Percentiles rank a stretch among this genome's conserved stretches.
Evolutionary conservation across 2,113 vertebrate genomes (phyloP).

Genomic region (Lagenorhynchus albirostris): DNA sequence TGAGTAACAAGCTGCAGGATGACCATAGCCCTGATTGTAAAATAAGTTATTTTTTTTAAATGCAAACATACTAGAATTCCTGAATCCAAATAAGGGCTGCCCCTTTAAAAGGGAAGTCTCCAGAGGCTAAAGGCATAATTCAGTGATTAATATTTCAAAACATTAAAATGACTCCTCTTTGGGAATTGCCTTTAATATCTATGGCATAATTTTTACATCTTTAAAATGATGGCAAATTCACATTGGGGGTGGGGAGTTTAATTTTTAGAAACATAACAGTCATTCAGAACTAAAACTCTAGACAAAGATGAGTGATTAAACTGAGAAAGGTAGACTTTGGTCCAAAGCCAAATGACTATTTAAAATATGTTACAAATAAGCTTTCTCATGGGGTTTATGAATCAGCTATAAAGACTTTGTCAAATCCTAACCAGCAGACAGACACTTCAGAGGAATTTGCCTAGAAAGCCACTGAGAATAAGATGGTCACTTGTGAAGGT

Average conservation of each 20-base stretch:
- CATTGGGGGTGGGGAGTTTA: not conserved
- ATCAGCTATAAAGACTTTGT: not conserved
- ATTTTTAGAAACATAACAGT: not conserved
- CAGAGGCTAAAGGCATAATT: not conserved
- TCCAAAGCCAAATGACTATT: not conserved
- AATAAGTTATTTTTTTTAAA: not conserved
- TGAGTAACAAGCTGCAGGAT: not conserved
- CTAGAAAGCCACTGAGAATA: not conserved
- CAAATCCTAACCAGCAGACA: not conserved
- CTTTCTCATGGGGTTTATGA: not conserved
- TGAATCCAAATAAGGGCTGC: not conserved
- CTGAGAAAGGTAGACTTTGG: not conserved
- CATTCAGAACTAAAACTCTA: not conserved
- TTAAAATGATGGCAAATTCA: not conserved
- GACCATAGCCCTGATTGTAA: not conserved
- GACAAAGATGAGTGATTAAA: not conserved
- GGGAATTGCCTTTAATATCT: not conserved
- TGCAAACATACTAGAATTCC: not conserved
- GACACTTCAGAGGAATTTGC: not conserved
- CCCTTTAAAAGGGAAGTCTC: not conserved
- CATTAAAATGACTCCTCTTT: not conserved
- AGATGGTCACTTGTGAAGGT: not conserved
- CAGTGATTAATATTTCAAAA: not conserved
- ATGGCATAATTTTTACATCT: not conserved
- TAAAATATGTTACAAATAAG: not conserved